phyloP scores from a whole-genome alignment of 2,797 vertebrate species.

The Uromys caudimaculatus region DNA sequence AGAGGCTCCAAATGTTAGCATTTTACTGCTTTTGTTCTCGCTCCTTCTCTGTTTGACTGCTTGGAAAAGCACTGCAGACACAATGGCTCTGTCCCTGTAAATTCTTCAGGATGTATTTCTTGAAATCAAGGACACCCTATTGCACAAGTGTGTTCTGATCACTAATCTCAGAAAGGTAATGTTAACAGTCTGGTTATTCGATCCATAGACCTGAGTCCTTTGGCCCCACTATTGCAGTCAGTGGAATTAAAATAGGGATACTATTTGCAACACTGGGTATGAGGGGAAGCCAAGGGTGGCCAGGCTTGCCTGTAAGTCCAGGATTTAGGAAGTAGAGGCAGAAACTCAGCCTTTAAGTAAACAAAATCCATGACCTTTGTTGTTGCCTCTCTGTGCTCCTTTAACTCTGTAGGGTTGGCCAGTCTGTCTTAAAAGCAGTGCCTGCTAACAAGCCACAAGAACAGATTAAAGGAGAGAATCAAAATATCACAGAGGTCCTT shows the following conservation, averaged over 20 bases:
- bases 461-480: constrained; percentile 51
- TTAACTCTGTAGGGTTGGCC: background rate
- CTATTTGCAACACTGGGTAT: background rate
- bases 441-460: constrained; percentile 1
- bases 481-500: background rate
- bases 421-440: constrained; percentile 41
- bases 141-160: background rate
- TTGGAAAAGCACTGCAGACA: constrained; percentile 9
- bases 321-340: background rate
- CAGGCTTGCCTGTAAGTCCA: background rate
- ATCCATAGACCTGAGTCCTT: background rate
- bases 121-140: background rate
- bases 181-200: constrained; percentile 25
- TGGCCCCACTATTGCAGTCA: background rate
- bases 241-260: background rate
- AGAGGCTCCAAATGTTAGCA: constrained; percentile 12
- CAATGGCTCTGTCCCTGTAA: background rate
- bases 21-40: constrained; percentile 22
- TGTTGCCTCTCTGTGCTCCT: background rate
- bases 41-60: background rate
- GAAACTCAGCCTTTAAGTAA: constrained; percentile 11
- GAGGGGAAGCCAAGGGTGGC: background rate
- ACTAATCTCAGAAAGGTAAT: constrained; percentile 45
- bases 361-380: background rate
- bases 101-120: constrained; percentile 27